Base-by-base conservation (phyloP, 2,888 invertebrate species). In the Phortica okadai region DNA sequence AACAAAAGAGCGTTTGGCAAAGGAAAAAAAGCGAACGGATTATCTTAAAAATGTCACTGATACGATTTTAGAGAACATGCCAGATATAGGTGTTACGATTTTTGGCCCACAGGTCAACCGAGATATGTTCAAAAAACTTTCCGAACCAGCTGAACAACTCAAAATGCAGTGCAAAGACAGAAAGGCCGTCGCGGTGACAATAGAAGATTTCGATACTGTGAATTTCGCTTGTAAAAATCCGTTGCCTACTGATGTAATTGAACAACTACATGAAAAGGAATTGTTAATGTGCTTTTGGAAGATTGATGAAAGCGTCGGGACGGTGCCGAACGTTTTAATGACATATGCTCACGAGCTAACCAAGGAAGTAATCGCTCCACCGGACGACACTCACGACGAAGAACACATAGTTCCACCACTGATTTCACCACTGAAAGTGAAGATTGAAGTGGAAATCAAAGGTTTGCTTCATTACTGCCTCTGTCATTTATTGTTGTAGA, bases 61-160 rank as follows among this genome's bases (percentile, higher is more conserved):
- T 76, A 77, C 84, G 8, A 91, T 92, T 7, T 88, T 90, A 84
- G 84, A 86, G 44, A 90, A 90, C 76, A 80, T 91, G 1, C 84
- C 84, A 3, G 91, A 92, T 76, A 85, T 89, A 33, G 91, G 91
- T 33, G 89, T 92, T 0, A 91, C 91, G 0, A 73, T 92, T 0
- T 91, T 91, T 64, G 91, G 91, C 0, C 92, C 92, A 6, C 92
- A 92, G 77, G 88, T 91, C 0, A 88, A 86, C 50, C 89, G 91
- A 0, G 91, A 92, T 75, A 88, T 90, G 82, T 90, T 89, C 59
- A 91, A 91, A 76, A 91, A 91, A 75, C 80, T 91, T 0, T 80
- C 87, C 11, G 92, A 92, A 73, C 86, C 90, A 0, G 91, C 91
- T 1, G 92, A 92, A 42, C 78, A 79, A 6, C 84, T 90, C 0